Evolutionary conservation across 2,888 invertebrate species (phyloP).

Genomic region (Cancer borealis): DNA sequence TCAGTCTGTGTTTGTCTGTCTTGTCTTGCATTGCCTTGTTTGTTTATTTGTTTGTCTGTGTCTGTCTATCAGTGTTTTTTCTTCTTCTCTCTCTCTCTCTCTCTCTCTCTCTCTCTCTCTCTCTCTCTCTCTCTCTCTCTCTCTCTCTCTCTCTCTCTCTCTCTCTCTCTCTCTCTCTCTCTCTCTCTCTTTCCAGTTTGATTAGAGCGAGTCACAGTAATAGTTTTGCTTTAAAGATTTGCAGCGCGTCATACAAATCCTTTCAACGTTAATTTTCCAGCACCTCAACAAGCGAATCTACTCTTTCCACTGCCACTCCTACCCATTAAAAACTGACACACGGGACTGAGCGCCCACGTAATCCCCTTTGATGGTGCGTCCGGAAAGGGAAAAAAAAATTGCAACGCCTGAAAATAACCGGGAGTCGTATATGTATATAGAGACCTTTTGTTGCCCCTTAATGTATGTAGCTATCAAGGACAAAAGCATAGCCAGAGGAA

Average conservation of each 20-base stretch:
- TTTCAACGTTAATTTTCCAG: not conserved
- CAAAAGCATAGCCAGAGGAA: not conserved
- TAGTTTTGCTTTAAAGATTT: not conserved
- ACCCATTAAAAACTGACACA: not conserved
- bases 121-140: constrained; percentile 24
- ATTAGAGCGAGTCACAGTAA: not conserved
- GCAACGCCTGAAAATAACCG: not conserved
- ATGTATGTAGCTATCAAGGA: not conserved
- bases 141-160: too few species aligned
- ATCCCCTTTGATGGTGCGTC: not conserved
- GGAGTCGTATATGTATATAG: not conserved
- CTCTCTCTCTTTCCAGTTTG: not conserved
- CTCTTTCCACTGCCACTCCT: not conserved
- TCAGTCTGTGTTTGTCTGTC: too few species aligned
- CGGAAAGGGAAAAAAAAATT: not conserved
- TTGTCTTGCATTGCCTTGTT: too few species aligned
- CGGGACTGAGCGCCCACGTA: not conserved
- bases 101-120: constrained; percentile 32
- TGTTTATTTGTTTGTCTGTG: not conserved
- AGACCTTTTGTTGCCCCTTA: not conserved
- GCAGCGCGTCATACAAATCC: not conserved
- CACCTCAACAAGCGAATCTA: not conserved
- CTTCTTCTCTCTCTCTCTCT: not conserved
- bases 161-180: too few species aligned
- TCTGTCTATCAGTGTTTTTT: not conserved